Evolutionary conservation across 2,797 vertebrate genomes (phyloP), one percentile per base, ranked within the genome.

Genomic region (Myotis daubentonii): DNA sequence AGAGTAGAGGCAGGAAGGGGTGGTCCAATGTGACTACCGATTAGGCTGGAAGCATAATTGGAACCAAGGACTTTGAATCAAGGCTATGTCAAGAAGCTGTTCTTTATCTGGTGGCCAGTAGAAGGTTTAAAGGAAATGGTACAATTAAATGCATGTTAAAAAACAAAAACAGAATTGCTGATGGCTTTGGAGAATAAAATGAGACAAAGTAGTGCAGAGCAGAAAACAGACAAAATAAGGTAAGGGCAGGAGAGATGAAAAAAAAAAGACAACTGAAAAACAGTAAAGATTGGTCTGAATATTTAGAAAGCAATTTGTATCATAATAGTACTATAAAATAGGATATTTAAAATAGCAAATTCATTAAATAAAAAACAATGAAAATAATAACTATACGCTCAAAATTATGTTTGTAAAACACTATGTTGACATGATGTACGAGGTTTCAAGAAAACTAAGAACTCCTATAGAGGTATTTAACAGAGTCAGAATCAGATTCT

Each of bases 1-100:
- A 68, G 38, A 66, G 23, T n/a, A 16, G 51, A 84, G 19, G 72
- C 78, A 72, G 68, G 91, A 96, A 97, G 28, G 70, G 15, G 33
- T 55, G 87, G 71, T 44, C 55, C 80, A 78, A 9, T n/a, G 47
- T 84, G 91, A 65, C 68, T 57, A 28, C 38, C 92, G 87, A 95
- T 96, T 87, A 87, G 36, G 85, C 65, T 95, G 60, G 74, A 89
- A 92, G 91, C 4, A 2, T 36, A 79, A 44, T 0, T n/a, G 60
- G 33, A 41, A 94, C 68, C 95, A 96, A 96, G 87, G 94, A 74
- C 91, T 57, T n/a, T 57, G 91, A 92, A 74, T 93, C 80, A 94
- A 96, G 91, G 94, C 78, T 79, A 71, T 76, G 81, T 38, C 74
- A 60, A 93, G 85, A 57, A 88, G 82, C 44, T 82, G 49, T 41